phyloP scores from a whole-genome alignment of 2,797 vertebrate species.

The Amblyopsis hoosieri region DNA sequence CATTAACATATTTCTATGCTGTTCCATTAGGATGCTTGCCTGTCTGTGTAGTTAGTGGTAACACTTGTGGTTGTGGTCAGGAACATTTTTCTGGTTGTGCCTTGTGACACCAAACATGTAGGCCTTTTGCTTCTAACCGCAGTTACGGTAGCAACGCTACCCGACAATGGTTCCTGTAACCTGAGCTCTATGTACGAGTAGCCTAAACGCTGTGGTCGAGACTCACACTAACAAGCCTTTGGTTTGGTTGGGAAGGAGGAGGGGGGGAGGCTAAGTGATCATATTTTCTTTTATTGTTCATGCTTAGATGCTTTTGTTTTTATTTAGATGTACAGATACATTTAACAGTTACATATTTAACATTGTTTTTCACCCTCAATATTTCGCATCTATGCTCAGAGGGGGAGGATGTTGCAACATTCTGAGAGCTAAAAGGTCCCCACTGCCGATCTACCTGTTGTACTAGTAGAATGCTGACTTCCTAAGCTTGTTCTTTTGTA shows the following conservation, averaged over 20 bases:
- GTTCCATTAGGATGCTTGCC: conserved; percentile 16
- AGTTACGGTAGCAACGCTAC: conserved; percentile 44
- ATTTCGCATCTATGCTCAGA: no score
- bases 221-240: conserved; percentile 22
- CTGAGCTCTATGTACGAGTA: conserved; percentile 39
- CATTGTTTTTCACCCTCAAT: no score
- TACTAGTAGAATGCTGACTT: no score
- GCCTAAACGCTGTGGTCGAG: conserved; percentile 41
- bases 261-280: not conserved
- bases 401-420: no score
- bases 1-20: conserved; percentile 24
- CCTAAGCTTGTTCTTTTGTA: no score
- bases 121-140: conserved; percentile 52
- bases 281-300: not conserved
- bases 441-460: no score
- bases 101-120: conserved; percentile 59
- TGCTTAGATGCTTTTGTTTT: not conserved
- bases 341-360: no score
- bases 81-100: conserved; percentile 47
- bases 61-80: conserved; percentile 55
- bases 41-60: conserved; percentile 41
- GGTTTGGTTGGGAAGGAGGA: not conserved
- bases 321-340: not conserved
- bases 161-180: conserved; percentile 62
- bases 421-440: no score